phyloP scores from a whole-genome alignment of 53 echinoderm and acorn worm genomes.

The Henricia sp. region DNA sequence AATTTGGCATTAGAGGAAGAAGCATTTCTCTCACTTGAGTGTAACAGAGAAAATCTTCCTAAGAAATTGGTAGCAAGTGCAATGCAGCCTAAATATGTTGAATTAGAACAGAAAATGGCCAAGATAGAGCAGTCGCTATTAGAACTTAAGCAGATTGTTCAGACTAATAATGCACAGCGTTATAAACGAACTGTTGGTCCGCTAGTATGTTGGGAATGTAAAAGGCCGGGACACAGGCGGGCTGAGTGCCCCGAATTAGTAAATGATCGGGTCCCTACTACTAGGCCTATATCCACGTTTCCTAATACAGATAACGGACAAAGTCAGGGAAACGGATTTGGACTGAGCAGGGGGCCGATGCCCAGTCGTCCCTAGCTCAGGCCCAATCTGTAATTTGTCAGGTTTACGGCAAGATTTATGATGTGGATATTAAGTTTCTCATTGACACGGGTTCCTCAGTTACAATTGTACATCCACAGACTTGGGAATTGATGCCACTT shows the following conservation, averaged over 20 bases:
- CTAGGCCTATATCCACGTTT: not conserved
- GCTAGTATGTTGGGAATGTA: conserved; percentile 22
- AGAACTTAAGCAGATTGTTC: not conserved
- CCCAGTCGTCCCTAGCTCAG: not conserved
- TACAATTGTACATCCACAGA: conserved; percentile 40
- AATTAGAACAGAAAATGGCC: not conserved
- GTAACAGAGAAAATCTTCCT: not conserved
- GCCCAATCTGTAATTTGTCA: conserved; percentile 21
- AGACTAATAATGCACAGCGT: not conserved
- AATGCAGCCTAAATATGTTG: not conserved
- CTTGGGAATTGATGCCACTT: conserved; percentile 29
- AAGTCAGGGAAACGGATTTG: not conserved
- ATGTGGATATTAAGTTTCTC: conserved; percentile 14
- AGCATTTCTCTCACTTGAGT: not conserved
- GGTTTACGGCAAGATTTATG: conserved; percentile 12
- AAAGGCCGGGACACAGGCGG: not conserved
- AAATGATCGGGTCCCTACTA: not conserved
- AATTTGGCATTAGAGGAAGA: conserved; percentile 7
- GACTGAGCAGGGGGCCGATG: conserved; percentile 29
- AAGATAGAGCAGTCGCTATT: not conserved
- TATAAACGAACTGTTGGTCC: not conserved
- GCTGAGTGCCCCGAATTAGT: not conserved
- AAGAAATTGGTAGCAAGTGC: not conserved
- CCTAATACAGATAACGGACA: not conserved
- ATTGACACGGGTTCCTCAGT: conserved; percentile 48